Percentiles rank a stretch among this genome's conserved stretches.
phyloP scores from a whole-genome alignment of 2,113 vertebrate genomes.

The Antigone vipio region DNA sequence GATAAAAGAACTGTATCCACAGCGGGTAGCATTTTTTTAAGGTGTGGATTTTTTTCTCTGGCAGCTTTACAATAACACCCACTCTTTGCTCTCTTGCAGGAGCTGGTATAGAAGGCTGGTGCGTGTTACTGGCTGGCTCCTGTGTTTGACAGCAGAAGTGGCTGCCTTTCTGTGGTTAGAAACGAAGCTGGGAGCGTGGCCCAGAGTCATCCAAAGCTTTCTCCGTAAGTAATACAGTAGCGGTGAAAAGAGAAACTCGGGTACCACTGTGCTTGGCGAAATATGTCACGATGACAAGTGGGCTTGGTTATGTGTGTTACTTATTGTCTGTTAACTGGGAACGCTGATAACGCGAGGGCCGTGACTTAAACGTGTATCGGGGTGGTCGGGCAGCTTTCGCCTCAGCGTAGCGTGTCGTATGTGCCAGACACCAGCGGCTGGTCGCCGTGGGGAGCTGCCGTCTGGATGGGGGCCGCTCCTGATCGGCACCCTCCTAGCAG shows the following conservation, averaged over 20 bases:
- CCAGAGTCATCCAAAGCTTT: not conserved
- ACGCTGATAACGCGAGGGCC: not conserved
- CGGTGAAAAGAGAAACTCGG: not conserved
- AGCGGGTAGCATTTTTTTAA: not conserved
- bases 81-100: not conserved
- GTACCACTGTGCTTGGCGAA: not conserved
- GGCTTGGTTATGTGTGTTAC: not conserved
- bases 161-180: not conserved
- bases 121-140: not conserved
- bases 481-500: fast-evolving
- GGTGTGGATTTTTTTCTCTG: not conserved
- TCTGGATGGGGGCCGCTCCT: not conserved
- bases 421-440: not conserved
- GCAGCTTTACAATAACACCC: not conserved
- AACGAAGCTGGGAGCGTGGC: not conserved
- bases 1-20: not conserved
- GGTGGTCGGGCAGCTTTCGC: not conserved
- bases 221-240: not conserved
- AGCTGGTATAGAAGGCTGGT: not conserved
- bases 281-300: fast-evolving
- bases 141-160: not conserved
- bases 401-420: not conserved
- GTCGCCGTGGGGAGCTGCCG: not conserved
- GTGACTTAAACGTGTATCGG: fast-evolving
- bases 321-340: not conserved